Evolutionary conservation across 2,888 invertebrate species (phyloP), one percentile per base, ranked within the genome.

Genomic region (Archaeoteleia sp.): DNA sequence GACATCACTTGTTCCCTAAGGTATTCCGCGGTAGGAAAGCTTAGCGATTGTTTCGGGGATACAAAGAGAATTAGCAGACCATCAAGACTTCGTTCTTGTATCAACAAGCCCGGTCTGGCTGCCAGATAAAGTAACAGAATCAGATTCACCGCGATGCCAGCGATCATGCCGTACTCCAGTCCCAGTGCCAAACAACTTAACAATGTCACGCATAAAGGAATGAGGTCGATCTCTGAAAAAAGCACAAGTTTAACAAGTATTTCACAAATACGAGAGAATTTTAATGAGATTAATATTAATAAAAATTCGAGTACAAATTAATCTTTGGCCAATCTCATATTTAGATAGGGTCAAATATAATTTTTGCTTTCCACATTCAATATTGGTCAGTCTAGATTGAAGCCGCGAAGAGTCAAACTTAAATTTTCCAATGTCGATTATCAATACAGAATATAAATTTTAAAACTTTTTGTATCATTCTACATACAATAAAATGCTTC

Each of bases 171-270:
- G 40, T 90, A 83, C 85, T 94, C 94, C 35, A 94, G 89, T 6
- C 93, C 92, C 54, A 92, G 77, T 10, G 87, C 82, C 20, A 94
- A 86, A 71, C 93, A 92, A 67, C 89, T 88, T 2, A 92, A 57
- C 68, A 94, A 90, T 4, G 94, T 93, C 4, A 90, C 88, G 37
- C 88, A 70, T 57, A 92, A 87, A 1, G 93, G 91, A 40, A 93
- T 85, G 40, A 93, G 82, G 78, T 94, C 94, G 48, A 91, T 82
- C 82, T 90, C 93, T 94, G 85, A 5, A 84, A 86, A 62, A 37
- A n/a, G n/a, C n/a, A n/a, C n/a, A n/a, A n/a, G n/a, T n/a, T n/a
- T n/a, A n/a, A n/a, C n/a, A n/a, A n/a, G n/a, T n/a, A n/a, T n/a
- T n/a, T n/a, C n/a, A n/a, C n/a, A n/a, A n/a, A n/a, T n/a, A n/a